These are phyloP conservation scores for Kuschelorhynchus macadamiae DNA, from an alignment of 2,888 invertebrate species.

Conservation along the genomic window DNA sequence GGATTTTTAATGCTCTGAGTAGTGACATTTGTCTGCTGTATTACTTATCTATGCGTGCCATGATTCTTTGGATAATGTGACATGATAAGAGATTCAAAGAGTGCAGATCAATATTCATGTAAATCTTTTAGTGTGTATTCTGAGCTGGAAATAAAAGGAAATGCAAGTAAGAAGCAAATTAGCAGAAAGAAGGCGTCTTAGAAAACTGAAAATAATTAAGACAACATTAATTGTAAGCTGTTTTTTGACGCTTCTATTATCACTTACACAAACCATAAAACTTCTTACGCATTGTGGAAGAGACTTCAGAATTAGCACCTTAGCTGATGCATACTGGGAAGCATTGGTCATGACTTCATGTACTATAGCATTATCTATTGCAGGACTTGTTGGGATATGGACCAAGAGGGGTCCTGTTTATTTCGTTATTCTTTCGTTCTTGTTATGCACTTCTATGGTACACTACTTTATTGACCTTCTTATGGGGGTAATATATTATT, in stretches of 20 bases:
- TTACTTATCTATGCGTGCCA: no score
- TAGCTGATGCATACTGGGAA: slow-evolving; percentile 5
- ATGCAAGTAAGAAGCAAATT: no score
- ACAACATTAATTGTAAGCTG: not conserved
- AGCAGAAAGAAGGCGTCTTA: no score
- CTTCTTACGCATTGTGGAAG: slow-evolving; percentile 11
- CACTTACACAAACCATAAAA: not conserved
- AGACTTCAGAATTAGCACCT: slow-evolving; percentile 15
- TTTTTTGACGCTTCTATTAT: not conserved
- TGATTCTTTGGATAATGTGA: no score
- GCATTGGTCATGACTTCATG: not conserved
- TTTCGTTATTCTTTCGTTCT: slow-evolving; percentile 5
- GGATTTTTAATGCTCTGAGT: no score
- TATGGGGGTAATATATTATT: slow-evolving; percentile 4
- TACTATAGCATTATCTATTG: not conserved
- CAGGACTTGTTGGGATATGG: slow-evolving; percentile 20
- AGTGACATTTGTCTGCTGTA: no score
- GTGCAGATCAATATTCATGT: no score
- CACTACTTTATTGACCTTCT: slow-evolving; percentile 17
- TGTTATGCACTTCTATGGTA: slow-evolving; percentile 4
- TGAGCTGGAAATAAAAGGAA: no score
- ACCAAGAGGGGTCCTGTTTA: slow-evolving; percentile 6
- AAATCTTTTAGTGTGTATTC: no score
- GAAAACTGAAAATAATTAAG: not conserved
- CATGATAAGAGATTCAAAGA: no score